These are phyloP conservation scores for Harpalus rubripes DNA, from an alignment of 2,888 invertebrate genomes.

Conservation along the genomic window DNA sequence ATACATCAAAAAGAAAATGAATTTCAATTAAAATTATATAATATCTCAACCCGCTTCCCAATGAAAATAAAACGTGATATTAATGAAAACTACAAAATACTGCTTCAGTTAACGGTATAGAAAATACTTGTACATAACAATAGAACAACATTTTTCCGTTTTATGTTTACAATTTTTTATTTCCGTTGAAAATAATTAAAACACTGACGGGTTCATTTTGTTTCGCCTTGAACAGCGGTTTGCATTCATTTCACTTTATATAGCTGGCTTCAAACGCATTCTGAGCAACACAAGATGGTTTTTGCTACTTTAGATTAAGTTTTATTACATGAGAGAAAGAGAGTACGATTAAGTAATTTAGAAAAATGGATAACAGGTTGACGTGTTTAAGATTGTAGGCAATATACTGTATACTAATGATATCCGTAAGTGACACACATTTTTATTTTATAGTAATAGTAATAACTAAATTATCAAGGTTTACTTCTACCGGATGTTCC, in stretches of 20 bases:
- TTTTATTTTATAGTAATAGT: too few species aligned
- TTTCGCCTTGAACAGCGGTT: constrained; percentile 14
- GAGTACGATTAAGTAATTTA: too few species aligned
- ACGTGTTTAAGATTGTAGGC: too few species aligned
- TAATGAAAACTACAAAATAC: not conserved
- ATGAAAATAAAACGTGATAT: not conserved
- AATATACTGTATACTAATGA: too few species aligned
- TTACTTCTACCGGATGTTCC: too few species aligned
- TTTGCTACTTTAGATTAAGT: not conserved
- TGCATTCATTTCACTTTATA: constrained; percentile 1
- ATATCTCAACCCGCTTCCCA: not conserved
- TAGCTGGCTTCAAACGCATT: not conserved
- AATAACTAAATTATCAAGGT: too few species aligned
- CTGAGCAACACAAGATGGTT: not conserved
- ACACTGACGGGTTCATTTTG: constrained; percentile 14
- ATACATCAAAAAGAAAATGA: constrained; percentile 13
- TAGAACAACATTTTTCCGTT: constrained; percentile 45
- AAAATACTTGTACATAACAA: constrained; percentile 35
- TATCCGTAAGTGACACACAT: too few species aligned
- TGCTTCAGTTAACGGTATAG: constrained; percentile 7
- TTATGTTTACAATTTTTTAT: constrained; percentile 39
- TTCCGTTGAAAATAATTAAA: constrained; percentile 46
- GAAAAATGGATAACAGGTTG: too few species aligned
- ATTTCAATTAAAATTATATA: constrained; percentile 24
- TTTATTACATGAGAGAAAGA: too few species aligned